phyloP scores from a whole-genome alignment of 1,140 invertebrate genomes.

The Listronotus oregonensis region DNA sequence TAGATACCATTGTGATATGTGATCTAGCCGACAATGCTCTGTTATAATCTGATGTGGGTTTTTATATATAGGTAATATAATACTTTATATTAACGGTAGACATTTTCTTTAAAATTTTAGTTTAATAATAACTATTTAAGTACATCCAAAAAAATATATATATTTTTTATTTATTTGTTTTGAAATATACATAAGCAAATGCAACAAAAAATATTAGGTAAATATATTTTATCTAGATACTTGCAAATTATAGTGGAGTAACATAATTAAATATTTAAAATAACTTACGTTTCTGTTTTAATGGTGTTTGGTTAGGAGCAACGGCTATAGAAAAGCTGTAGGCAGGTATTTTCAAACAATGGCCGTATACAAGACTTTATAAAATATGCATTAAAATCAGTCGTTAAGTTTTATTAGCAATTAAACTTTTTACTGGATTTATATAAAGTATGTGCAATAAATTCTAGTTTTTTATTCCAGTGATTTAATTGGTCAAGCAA shows the following conservation, averaged over 20 bases:
- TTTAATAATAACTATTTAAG: too few species aligned
- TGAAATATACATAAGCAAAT: too few species aligned
- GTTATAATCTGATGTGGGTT: too few species aligned
- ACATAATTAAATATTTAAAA: too few species aligned
- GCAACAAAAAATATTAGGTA: background rate
- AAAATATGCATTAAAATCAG: conserved; percentile 31
- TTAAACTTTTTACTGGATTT: conserved; percentile 26
- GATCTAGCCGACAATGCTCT: background rate
- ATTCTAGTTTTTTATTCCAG: conserved; percentile 12
- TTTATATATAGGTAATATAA: background rate
- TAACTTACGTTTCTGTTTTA: too few species aligned
- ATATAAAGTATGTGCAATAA: conserved; percentile 29
- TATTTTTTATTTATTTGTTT: too few species aligned
- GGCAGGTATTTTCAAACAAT: conserved; percentile 21
- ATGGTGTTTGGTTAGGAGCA: too few species aligned
- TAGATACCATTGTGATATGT: conserved; percentile 2
- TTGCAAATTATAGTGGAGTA: too few species aligned
- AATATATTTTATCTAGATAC: too few species aligned
- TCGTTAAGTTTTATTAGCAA: conserved; percentile 27
- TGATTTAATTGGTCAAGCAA: conserved; percentile 25
- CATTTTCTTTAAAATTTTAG: too few species aligned
- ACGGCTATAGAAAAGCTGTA: background rate
- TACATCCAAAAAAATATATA: too few species aligned
- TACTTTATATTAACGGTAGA: too few species aligned
- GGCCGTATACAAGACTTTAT: conserved; percentile 13